These are phyloP conservation scores for Digitonthophagus gazella DNA, from an alignment of 2,888 invertebrate species.

Conservation along the genomic window DNA sequence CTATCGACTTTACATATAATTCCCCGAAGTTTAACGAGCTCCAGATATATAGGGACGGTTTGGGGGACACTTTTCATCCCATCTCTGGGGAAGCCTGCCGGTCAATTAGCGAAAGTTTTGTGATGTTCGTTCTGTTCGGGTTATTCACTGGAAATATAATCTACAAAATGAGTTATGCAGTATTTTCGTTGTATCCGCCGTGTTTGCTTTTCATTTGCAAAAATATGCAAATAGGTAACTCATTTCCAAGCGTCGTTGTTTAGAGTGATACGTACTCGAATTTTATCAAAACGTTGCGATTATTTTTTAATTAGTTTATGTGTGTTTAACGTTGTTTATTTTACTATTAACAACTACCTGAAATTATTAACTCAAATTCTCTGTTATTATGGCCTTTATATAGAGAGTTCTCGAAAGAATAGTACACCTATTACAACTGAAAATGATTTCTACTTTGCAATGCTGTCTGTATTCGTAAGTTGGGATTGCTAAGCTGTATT, in stretches of 20 bases:
- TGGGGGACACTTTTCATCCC: not conserved
- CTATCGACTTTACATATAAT: constrained; percentile 16
- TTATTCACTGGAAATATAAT: not conserved
- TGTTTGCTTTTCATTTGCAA: not conserved
- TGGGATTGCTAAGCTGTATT: no score
- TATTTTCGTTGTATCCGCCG: not conserved
- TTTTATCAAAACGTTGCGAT: not conserved
- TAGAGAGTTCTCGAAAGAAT: no score
- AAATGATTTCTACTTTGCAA: no score
- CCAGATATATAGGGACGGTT: not conserved
- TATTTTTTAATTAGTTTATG: not conserved
- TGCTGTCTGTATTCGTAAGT: no score
- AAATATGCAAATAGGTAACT: not conserved
- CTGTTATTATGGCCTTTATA: no score
- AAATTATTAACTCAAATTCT: not conserved
- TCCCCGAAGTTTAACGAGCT: not conserved
- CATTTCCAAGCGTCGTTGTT: not conserved
- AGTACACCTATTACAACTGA: no score
- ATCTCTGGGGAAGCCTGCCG: not conserved
- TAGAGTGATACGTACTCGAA: not conserved
- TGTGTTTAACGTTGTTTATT: not conserved
- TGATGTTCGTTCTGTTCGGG: no score
- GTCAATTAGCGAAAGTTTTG: no score
- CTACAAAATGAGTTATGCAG: not conserved
- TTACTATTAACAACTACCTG: not conserved